A percentile compares a stretch with the other conserved stretches of the same genome.
These are phyloP conservation scores for Zosterops japonicus DNA, from an alignment of 2,113 vertebrate genomes.

Conservation along the genomic window DNA sequence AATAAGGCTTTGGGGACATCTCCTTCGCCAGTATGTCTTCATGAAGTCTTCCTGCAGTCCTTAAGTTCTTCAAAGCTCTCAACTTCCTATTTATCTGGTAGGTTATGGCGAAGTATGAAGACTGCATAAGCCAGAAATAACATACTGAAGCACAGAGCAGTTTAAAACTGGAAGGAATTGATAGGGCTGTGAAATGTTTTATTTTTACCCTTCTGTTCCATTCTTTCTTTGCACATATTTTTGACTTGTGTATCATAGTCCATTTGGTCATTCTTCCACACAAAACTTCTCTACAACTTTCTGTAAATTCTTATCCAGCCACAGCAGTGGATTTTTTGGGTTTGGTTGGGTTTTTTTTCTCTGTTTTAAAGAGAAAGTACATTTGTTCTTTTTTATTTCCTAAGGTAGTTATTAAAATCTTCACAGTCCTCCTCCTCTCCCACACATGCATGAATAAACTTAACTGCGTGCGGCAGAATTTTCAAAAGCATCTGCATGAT, in stretches of 20 bases:
- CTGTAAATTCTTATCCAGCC: background rate
- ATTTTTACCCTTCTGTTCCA: slow-evolving; percentile 20
- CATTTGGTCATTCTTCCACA: background rate
- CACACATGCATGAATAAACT: slow-evolving; percentile 65
- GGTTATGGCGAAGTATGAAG: background rate
- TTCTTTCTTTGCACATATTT: background rate
- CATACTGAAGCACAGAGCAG: background rate
- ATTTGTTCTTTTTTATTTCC: slow-evolving; percentile 45
- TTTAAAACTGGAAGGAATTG: background rate
- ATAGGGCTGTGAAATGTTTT: background rate
- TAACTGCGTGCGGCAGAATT: slow-evolving; percentile 41
- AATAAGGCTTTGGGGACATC: background rate
- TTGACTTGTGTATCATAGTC: background rate
- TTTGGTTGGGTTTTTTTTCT: background rate
- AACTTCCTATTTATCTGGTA: background rate
- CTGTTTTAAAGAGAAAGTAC: slow-evolving; percentile 39
- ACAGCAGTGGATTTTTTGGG: background rate
- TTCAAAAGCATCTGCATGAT: slow-evolving; percentile 66
- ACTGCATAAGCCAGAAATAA: slow-evolving; percentile 29
- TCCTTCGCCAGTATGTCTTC: background rate
- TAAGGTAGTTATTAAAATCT: slow-evolving; percentile 61
- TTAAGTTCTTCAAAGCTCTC: background rate
- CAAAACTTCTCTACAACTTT: background rate
- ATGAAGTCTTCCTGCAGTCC: background rate
- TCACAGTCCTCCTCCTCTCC: slow-evolving; percentile 57